These are phyloP conservation scores for Bubo bubo DNA, from an alignment of 2,113 vertebrate species.

Conservation along the genomic window DNA sequence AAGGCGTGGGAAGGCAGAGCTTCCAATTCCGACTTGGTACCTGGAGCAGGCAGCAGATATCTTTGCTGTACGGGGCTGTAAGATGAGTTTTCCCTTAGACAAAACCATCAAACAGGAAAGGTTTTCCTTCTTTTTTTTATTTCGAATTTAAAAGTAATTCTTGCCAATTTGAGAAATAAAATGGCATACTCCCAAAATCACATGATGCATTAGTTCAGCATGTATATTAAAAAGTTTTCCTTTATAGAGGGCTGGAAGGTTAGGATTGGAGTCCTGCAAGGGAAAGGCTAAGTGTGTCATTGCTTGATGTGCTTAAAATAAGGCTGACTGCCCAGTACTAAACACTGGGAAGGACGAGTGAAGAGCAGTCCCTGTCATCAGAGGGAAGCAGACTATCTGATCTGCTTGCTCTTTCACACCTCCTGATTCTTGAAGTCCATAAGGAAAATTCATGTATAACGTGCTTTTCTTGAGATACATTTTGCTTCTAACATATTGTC, in stretches of 20 bases:
- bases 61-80: accelerated
- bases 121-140: not conserved
- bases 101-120: not conserved
- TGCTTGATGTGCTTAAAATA: not conserved
- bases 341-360: not conserved
- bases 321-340: not conserved
- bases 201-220: not conserved
- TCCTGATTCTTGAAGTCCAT: not conserved
- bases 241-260: not conserved
- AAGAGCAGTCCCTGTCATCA: not conserved
- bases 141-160: not conserved
- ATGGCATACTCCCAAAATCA: not conserved
- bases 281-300: not conserved
- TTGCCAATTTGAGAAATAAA: not conserved
- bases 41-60: not conserved
- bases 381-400: not conserved
- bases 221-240: not conserved
- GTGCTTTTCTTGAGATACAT: not conserved
- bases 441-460: not conserved
- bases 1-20: not conserved
- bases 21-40: not conserved
- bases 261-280: not conserved
- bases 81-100: not conserved
- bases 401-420: not conserved
- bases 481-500: not conserved